These are phyloP conservation scores for Lingula anatina DNA, from an alignment of 2,888 invertebrate species.

Conservation along the genomic window DNA sequence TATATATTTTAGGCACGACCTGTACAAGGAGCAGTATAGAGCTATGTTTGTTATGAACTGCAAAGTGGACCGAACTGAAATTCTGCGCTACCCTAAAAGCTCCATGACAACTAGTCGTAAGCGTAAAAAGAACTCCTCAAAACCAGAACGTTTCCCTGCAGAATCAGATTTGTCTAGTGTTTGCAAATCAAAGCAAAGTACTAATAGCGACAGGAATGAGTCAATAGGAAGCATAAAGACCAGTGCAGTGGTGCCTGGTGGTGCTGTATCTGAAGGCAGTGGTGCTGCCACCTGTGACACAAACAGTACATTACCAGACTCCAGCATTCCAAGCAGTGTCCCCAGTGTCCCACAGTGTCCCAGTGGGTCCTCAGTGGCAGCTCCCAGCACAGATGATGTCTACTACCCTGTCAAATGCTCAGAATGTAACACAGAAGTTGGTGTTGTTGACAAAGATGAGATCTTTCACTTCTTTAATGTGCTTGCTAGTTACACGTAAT, in stretches of 20 bases:
- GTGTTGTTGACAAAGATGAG: constrained; percentile 58
- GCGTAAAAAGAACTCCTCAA: background rate
- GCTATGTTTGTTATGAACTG: constrained; percentile 63
- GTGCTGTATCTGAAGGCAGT: background rate
- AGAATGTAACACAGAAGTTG: constrained; percentile 58
- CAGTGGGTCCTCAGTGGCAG: too few species aligned
- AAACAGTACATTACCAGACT: background rate
- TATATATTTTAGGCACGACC: constrained; percentile 53
- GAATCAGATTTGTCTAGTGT: constrained; percentile 5
- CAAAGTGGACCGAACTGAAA: constrained; percentile 47
- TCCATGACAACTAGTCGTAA: constrained; percentile 28
- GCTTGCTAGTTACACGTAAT: constrained; percentile 54
- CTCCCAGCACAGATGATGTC: constrained; percentile 30
- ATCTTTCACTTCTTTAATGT: constrained; percentile 62
- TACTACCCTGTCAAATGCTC: constrained; percentile 57
- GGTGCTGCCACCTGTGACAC: background rate
- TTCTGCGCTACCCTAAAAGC: constrained; percentile 40
- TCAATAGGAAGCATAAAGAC: too few species aligned
- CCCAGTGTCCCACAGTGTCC: too few species aligned
- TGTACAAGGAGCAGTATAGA: constrained; percentile 58
- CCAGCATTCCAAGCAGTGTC: too few species aligned
- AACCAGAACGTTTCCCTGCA: too few species aligned
- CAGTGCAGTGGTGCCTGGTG: too few species aligned
- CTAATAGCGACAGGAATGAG: too few species aligned
- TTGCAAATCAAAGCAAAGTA: too few species aligned